Evolutionary conservation across 2,888 invertebrate genomes (phyloP).

Genomic region (Hyposoter dolosus): DNA sequence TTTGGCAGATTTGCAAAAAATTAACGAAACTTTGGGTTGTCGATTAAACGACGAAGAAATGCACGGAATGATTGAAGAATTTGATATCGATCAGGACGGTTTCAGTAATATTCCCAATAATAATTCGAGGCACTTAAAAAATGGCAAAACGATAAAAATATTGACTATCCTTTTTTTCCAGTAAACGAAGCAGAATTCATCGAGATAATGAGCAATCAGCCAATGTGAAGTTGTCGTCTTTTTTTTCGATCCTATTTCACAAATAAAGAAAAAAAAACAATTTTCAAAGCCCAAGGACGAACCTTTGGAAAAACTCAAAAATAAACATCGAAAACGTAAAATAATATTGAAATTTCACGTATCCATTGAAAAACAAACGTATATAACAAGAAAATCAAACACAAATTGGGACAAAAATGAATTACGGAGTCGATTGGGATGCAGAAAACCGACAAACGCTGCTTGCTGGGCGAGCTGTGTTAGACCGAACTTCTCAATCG

Average conservation of each 20-base stretch:
- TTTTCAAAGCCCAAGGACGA: background rate
- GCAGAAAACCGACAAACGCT: conserved; percentile 87
- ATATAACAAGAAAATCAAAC: background rate
- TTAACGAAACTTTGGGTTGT: conserved; percentile 69
- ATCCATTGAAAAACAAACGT: background rate
- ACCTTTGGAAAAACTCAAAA: background rate
- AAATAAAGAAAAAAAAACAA: background rate
- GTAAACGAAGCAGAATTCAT: conserved; percentile 73
- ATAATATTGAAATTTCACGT: background rate
- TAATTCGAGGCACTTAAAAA: background rate
- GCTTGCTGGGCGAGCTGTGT: conserved; percentile 86
- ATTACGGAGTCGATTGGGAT: conserved; percentile 85
- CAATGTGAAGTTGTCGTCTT: conserved; percentile 21
- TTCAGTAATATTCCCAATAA: conserved; percentile 69
- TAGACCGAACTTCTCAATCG: conserved; percentile 88
- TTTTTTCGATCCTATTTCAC: background rate
- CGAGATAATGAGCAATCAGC: conserved; percentile 68
- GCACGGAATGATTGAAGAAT: conserved; percentile 77
- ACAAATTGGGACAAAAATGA: conserved; percentile 74
- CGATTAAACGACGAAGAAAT: conserved; percentile 76
- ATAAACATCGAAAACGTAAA: background rate
- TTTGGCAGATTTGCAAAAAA: conserved; percentile 71
- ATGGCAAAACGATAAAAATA: background rate
- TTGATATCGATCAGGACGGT: conserved; percentile 75
- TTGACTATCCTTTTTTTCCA: conserved; percentile 60